phyloP scores from a whole-genome alignment of 2,888 invertebrate genomes.

The Calliopum simillimum region DNA sequence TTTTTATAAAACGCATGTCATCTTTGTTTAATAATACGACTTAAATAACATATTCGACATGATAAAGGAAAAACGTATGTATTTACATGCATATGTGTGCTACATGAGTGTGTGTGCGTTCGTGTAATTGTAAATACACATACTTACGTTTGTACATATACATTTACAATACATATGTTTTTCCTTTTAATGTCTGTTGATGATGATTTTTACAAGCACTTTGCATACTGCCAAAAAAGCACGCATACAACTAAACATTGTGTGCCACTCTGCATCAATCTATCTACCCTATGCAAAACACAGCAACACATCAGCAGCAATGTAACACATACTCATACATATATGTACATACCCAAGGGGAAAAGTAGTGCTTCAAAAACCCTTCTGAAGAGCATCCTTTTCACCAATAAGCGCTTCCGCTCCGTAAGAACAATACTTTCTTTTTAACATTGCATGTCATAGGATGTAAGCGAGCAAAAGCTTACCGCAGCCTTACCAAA shows the following conservation, averaged over 20 bases:
- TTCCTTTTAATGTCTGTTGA: slow-evolving; percentile 6
- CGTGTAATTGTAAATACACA: slow-evolving; percentile 5
- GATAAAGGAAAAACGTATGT: background rate
- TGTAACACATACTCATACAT: background rate
- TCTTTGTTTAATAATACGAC: slow-evolving; percentile 1
- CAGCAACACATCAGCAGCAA: background rate
- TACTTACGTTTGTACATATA: background rate
- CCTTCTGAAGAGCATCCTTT: too few species aligned
- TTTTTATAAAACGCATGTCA: slow-evolving; percentile 1
- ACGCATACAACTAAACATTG: background rate
- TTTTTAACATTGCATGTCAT: too few species aligned
- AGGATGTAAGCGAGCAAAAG: too few species aligned
- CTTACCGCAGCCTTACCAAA: too few species aligned
- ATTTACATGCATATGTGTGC: too few species aligned
- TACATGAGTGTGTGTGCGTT: background rate
- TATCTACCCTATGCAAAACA: too few species aligned
- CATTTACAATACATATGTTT: background rate
- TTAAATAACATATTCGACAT: background rate
- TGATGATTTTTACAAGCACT: slow-evolving; percentile 13
- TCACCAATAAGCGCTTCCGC: too few species aligned
- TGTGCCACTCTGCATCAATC: too few species aligned
- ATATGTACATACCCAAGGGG: too few species aligned
- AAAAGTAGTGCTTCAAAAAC: too few species aligned
- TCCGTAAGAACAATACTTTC: too few species aligned
- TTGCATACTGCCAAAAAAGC: slow-evolving; percentile 2